Percentiles rank a stretch among this genome's conserved stretches.
Conservation (phyloP, 1,140 invertebrate genomes). For the Pteromalus puparum region DNA sequence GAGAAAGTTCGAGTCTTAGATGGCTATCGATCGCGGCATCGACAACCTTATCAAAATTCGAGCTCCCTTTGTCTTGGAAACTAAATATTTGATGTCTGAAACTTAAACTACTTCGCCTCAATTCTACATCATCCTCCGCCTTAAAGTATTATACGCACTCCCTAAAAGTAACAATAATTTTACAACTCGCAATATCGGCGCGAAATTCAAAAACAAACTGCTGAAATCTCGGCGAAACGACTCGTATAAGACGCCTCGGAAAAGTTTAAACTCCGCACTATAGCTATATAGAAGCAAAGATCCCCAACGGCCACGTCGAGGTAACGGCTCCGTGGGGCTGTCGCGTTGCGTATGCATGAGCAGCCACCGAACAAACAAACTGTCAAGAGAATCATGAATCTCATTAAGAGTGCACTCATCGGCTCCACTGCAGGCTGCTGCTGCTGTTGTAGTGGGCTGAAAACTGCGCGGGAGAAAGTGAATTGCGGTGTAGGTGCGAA, state of each 20-base stretch:
- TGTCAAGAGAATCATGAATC: constrained; percentile 46
- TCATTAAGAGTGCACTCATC: constrained; percentile 43
- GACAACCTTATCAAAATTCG: background rate
- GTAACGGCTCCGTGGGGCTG: background rate
- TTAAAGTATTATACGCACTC: background rate
- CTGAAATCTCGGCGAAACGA: background rate
- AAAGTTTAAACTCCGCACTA: too few relatives aligned
- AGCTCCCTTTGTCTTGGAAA: background rate
- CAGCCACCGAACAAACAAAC: constrained; percentile 42
- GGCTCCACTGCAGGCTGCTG: background rate
- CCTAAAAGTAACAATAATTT: background rate
- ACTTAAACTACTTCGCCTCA: background rate
- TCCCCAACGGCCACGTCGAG: background rate
- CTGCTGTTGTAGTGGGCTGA: background rate
- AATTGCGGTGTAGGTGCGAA: background rate
- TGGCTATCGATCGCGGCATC: too few relatives aligned
- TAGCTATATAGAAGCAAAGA: background rate
- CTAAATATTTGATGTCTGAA: background rate
- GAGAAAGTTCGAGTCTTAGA: too few relatives aligned
- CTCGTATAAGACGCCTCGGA: too few relatives aligned
- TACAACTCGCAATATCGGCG: too few relatives aligned
- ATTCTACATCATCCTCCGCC: too few relatives aligned
- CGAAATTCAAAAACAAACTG: too few relatives aligned
- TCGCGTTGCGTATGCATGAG: constrained; percentile 49
- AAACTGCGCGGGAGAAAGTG: background rate